Evolutionary conservation across 2,113 vertebrate genomes (phyloP).

Genomic region (Sinocyclocheilus anophthalmus): DNA sequence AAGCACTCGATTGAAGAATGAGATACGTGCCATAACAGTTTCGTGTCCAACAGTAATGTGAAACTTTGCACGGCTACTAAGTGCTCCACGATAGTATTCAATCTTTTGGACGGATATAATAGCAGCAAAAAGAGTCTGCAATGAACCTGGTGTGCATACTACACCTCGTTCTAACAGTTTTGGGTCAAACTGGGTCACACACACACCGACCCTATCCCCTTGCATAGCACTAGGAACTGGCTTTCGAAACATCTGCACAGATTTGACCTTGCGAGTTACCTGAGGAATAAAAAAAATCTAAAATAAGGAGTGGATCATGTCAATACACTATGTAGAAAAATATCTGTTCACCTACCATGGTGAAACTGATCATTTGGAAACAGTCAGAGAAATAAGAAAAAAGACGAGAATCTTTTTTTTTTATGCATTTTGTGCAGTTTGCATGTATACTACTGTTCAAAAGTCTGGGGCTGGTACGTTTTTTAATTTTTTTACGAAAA

Average conservation of each 20-base stretch:
- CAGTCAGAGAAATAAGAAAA: too few species aligned
- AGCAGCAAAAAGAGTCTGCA: conserved; percentile 86
- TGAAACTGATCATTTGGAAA: too few species aligned
- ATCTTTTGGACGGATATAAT: conserved; percentile 91
- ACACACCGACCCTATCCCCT: conserved; percentile 93
- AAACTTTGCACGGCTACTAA: conserved; percentile 91
- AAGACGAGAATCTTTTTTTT: too few species aligned
- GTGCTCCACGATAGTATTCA: conserved; percentile 87
- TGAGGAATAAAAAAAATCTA: conserved; percentile 60
- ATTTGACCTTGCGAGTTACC: conserved; percentile 96
- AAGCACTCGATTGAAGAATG: conserved; percentile 84
- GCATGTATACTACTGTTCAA: background rate
- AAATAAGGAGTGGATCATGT: conserved; percentile 9
- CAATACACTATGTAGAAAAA: background rate
- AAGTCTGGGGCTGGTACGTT: background rate
- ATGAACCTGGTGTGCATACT: conserved; percentile 87
- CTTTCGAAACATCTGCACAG: conserved; percentile 95
- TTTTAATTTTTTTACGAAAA: background rate
- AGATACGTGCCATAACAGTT: conserved; percentile 92
- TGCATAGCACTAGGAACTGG: conserved; percentile 87
- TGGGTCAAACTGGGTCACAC: conserved; percentile 98
- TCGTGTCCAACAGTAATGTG: conserved; percentile 96
- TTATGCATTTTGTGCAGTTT: background rate
- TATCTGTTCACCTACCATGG: background rate
- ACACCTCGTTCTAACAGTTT: conserved; percentile 92